Conservation (phyloP, 2,888 invertebrate species). For the Abrostola triplasia region DNA sequence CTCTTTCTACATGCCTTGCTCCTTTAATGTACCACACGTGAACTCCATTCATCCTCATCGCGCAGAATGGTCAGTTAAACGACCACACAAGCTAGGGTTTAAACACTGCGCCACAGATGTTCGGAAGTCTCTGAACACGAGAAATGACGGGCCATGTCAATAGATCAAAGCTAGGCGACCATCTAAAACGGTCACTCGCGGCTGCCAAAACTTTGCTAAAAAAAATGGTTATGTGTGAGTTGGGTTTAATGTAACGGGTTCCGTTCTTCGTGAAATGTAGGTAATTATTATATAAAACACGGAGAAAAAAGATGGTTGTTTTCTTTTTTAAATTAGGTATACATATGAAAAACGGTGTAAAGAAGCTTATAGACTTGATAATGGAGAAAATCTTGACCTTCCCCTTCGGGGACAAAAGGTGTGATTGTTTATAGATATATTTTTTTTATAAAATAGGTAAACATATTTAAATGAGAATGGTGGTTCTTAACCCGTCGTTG, state of each 20-base stretch:
- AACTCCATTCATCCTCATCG: not conserved
- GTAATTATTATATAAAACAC: too few relatives aligned
- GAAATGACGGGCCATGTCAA: conserved; percentile 47
- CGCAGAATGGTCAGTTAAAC: not conserved
- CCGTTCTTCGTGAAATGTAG: too few relatives aligned
- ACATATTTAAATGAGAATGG: not conserved
- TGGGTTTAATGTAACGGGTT: not conserved
- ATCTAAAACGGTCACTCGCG: conserved; percentile 38
- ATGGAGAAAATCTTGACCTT: too few relatives aligned
- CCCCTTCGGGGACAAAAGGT: too few relatives aligned
- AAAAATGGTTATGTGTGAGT: conserved; percentile 5
- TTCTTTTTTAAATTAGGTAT: too few relatives aligned
- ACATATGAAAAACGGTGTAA: too few relatives aligned
- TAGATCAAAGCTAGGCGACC: conserved; percentile 53
- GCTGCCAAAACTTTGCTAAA: conserved; percentile 59
- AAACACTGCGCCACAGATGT: conserved; percentile 7
- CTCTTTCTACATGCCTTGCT: too few relatives aligned
- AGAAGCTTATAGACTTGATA: too few relatives aligned
- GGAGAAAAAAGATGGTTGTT: too few relatives aligned
- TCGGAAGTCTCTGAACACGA: conserved; percentile 21
- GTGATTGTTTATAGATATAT: too few relatives aligned
- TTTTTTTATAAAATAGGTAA: too few relatives aligned
- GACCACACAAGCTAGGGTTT: not conserved
- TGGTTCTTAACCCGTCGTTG: not conserved
- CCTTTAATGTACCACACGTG: not conserved